phyloP scores from a whole-genome alignment of 2,797 vertebrate genomes.

The Hydrocynus forskahlii region DNA sequence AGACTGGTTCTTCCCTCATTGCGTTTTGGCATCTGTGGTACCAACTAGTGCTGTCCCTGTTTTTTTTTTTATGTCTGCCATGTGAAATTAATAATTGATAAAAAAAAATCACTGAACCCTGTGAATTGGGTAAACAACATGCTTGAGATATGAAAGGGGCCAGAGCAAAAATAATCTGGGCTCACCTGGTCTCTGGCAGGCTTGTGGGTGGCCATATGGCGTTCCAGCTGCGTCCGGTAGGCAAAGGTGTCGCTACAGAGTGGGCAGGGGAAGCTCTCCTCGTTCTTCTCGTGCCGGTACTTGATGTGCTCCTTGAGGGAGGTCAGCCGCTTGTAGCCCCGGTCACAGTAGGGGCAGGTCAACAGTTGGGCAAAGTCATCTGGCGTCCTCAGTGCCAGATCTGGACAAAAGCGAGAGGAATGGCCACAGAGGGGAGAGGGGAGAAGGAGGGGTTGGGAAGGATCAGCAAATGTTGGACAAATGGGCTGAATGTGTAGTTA shows the following conservation, averaged over 20 bases:
- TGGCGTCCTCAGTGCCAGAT: constrained; percentile 87
- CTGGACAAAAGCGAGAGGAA: constrained; percentile 70
- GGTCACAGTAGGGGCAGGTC: constrained; percentile 96
- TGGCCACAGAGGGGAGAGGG: constrained; percentile 55
- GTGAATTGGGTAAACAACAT: background rate
- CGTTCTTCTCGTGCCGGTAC: constrained; percentile 93
- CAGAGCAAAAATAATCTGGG: background rate
- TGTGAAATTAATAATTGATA: background rate
- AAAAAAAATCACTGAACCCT: background rate
- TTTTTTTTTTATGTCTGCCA: too few relatives aligned
- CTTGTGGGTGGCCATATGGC: constrained; percentile 96
- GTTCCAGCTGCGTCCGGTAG: constrained; percentile 92
- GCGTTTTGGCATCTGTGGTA: background rate
- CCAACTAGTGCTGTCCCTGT: background rate
- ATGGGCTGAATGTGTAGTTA: constrained; percentile 17
- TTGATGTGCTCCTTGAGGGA: constrained; percentile 98
- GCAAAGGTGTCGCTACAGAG: constrained; percentile 90
- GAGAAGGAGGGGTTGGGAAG: constrained; percentile 63
- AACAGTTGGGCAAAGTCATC: constrained; percentile 96
- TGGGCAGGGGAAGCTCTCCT: constrained; percentile 90
- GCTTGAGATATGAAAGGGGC: background rate
- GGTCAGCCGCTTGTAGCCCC: constrained; percentile 95
- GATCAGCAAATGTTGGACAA: constrained; percentile 35
- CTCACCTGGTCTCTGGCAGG: constrained; percentile 91
- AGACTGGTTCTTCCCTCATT: background rate